Evolutionary conservation across 2,888 invertebrate species (phyloP).

Genomic region (Patella ulyssiponensis): DNA sequence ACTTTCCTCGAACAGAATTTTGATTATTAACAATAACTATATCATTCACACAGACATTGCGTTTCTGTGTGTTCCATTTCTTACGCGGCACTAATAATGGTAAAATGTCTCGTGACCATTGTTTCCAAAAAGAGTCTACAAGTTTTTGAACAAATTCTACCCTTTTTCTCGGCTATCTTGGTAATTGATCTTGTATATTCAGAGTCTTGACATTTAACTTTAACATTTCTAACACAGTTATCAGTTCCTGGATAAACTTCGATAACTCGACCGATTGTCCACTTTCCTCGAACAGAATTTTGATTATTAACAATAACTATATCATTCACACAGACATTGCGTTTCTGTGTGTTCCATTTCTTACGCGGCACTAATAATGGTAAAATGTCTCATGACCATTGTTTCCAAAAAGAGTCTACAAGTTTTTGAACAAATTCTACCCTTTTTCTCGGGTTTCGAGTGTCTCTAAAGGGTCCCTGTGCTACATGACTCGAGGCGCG

Average conservation of each 20-base stretch:
- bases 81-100: neutral
- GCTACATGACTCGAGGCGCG: neutral
- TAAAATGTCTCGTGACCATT: neutral
- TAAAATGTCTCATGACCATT: neutral
- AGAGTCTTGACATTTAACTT: neutral
- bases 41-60: neutral
- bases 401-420: neutral
- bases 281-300: neutral
- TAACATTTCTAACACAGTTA: neutral
- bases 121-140: neutral
- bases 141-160: conserved; percentile 1
- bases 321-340: neutral
- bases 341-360: neutral
- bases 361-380: neutral
- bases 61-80: neutral
- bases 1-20: neutral
- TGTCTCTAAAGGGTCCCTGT: conserved; percentile 3
- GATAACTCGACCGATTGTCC: neutral
- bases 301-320: neutral
- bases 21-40: neutral
- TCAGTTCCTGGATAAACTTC: conserved; percentile 1
- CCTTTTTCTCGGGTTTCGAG: conserved; percentile 1
- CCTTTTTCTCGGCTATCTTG: neutral
- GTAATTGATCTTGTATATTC: neutral
- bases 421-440: conserved; percentile 1